These are phyloP conservation scores for Drosophila macrospina DNA, from an alignment of 2,888 invertebrate genomes.

Conservation along the genomic window DNA sequence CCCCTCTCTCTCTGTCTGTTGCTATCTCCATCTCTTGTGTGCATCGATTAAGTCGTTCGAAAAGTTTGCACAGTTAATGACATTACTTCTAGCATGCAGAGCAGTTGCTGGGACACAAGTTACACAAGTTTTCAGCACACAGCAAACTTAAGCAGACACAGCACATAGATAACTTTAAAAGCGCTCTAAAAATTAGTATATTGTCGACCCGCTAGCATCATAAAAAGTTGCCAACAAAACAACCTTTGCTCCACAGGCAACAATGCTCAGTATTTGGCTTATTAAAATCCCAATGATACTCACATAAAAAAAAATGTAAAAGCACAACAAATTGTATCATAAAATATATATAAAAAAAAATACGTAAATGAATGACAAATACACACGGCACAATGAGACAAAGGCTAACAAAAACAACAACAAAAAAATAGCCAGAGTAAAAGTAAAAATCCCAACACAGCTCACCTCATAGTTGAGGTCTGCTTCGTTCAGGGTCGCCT, in stretches of 20 bases:
- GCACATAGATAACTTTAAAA: constrained; percentile 40
- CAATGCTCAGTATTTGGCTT: constrained; percentile 65
- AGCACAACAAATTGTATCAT: constrained; percentile 74
- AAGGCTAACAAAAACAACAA: constrained; percentile 50
- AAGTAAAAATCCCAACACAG: constrained; percentile 3
- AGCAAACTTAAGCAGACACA: not conserved
- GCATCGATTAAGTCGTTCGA: constrained; percentile 72
- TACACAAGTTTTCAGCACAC: constrained; percentile 47
- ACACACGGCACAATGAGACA: constrained; percentile 63
- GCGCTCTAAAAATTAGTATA: constrained; percentile 42
- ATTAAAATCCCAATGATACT: constrained; percentile 76
- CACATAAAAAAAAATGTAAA: constrained; percentile 56
- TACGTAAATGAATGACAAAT: constrained; percentile 62
- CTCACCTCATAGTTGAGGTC: constrained; percentile 21
- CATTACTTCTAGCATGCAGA: constrained; percentile 53
- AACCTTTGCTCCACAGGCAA: constrained; percentile 1
- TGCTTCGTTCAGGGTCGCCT: constrained; percentile 32
- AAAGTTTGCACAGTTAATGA: constrained; percentile 69
- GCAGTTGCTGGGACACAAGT: constrained; percentile 35
- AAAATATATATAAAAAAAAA: constrained; percentile 43
- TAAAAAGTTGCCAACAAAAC: constrained; percentile 25
- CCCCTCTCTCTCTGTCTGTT: too few species aligned
- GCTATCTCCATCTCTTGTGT: constrained; percentile 6
- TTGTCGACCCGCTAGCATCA: constrained; percentile 26
- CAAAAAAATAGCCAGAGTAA: constrained; percentile 56